Evolutionary conservation across 2,797 vertebrate genomes (phyloP), one percentile per base, ranked within the genome.

Genomic region (Lophius americanus): DNA sequence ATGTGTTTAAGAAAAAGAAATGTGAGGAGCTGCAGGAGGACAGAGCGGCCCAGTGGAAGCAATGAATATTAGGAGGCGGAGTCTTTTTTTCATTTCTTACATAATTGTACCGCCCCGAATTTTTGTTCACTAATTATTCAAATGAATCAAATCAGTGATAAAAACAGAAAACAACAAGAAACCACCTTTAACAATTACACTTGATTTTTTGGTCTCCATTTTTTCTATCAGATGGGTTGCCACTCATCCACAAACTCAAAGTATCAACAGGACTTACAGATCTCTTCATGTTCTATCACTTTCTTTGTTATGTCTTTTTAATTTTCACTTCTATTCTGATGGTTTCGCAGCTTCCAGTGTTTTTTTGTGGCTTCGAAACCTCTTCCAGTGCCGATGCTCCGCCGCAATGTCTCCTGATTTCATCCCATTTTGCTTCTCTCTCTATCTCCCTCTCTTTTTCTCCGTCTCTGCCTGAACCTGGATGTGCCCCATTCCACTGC

Each of bases 401-500:
- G 23, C 23, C 23, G 2, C 23, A 23, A 23, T 23, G 23, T 23
- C 23, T 2, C 23, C 23, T 23, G 23, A 23, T 23, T 23, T 23
- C 23, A 23, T 23, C 23, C 23, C 23, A 23, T 38, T 38, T 38
- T 38, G 3, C 4, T 38, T 38, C 7, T 38, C 37, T 38, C 37
- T 38, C 37, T 38, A 4, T 38, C 37, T 38, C 4, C 37, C 37
- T 38, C 37, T 38, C 37, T 2, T 7, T 38, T 7, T 38, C 37
- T 38, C 1, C 7, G 37, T 51, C 74, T 83, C 55, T 62, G 65
- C 7, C 61, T 72, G 68, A 79, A 78, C 78, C 81, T 81, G 76
- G 80, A 68, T 66, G 68, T 64, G 48, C 85, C 83, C 82, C 74
- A 75, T 64, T 73, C 76, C 70, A 64, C 55, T 38, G 78, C 73